Evolutionary conservation across 2,113 vertebrate genomes (phyloP).

Genomic region (Pipa parva): DNA sequence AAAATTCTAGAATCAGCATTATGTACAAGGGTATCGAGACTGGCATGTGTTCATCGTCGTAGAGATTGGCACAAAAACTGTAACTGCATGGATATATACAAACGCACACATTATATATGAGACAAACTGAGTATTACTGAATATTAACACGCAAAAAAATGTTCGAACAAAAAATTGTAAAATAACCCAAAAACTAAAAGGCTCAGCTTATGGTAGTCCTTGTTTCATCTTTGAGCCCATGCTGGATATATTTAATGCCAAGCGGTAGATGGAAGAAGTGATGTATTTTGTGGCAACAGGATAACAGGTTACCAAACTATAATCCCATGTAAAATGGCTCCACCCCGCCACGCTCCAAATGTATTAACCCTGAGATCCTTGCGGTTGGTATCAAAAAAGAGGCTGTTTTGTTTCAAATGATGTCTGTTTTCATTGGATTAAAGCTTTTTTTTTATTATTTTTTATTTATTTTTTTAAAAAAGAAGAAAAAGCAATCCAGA

Average conservation of each 20-base stretch:
- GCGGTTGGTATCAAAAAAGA: constrained; percentile 27
- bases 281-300: too few species aligned
- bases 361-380: constrained; percentile 37
- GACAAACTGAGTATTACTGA: too few species aligned
- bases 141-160: constrained; percentile 51
- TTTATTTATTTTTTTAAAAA: constrained; percentile 6
- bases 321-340: constrained; percentile 9
- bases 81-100: constrained; percentile 50
- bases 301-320: too few species aligned
- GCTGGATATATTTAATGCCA: constrained; percentile 18
- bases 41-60: constrained; percentile 51
- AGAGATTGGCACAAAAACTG: constrained; percentile 53
- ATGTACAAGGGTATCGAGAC: constrained; percentile 60
- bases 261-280: constrained; percentile 8
- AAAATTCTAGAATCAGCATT: constrained; percentile 55
- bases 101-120: constrained; percentile 49
- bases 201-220: constrained; percentile 46
- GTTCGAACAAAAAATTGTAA: constrained; percentile 43
- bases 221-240: constrained; percentile 32
- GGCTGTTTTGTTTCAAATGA: constrained; percentile 10
- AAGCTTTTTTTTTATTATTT: constrained; percentile 32
- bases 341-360: constrained; percentile 22
- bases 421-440: constrained; percentile 24
- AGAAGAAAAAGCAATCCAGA: constrained; percentile 19
- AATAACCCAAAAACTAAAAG: constrained; percentile 13